A percentile compares a stretch with the other conserved stretches of the same genome.
Conservation (phyloP, 1,140 invertebrate genomes). For the Drosophila prosaltans region DNA sequence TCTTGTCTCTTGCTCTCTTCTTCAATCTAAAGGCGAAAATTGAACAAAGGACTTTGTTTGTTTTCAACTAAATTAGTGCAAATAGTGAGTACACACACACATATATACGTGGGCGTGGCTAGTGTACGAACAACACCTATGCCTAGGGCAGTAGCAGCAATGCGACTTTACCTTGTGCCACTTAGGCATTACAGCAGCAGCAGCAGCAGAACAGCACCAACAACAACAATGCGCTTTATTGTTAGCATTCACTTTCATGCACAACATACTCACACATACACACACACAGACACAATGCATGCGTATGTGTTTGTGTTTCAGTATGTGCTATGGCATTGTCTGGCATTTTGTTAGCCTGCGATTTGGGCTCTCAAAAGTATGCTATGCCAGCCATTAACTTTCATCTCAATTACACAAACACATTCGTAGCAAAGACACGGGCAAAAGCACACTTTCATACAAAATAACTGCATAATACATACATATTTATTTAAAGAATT, state of each 20-base stretch:
- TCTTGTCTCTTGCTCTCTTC: conserved; percentile 27
- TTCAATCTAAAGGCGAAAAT: conserved; percentile 76
- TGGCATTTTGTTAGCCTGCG: conserved; percentile 73
- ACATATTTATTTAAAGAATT: conserved; percentile 75
- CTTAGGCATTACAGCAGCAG: conserved; percentile 60
- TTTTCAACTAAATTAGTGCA: conserved; percentile 82
- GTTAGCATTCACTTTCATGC: conserved; percentile 63
- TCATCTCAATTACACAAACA: conserved; percentile 76
- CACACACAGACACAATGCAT: conserved; percentile 17
- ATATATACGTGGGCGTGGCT: conserved; percentile 50
- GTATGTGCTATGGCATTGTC: conserved; percentile 57
- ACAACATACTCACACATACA: conserved; percentile 27
- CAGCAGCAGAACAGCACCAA: conserved; percentile 31
- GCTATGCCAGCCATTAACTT: conserved; percentile 76
- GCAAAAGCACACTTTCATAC: conserved; percentile 22
- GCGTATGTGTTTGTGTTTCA: conserved; percentile 14
- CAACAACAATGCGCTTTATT: conserved; percentile 48
- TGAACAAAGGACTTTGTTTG: conserved; percentile 81
- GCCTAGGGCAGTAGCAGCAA: conserved; percentile 42
- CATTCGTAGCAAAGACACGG: conserved; percentile 9
- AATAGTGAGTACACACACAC: conserved; percentile 66
- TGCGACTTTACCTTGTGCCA: conserved; percentile 77
- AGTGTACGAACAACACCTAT: conserved; percentile 33
- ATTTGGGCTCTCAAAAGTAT: conserved; percentile 73
- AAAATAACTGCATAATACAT: conserved; percentile 21